Evolutionary conservation across 2,797 vertebrate genomes (phyloP), one percentile per base, ranked within the genome.

Genomic region (Sebastes aleutianus): DNA sequence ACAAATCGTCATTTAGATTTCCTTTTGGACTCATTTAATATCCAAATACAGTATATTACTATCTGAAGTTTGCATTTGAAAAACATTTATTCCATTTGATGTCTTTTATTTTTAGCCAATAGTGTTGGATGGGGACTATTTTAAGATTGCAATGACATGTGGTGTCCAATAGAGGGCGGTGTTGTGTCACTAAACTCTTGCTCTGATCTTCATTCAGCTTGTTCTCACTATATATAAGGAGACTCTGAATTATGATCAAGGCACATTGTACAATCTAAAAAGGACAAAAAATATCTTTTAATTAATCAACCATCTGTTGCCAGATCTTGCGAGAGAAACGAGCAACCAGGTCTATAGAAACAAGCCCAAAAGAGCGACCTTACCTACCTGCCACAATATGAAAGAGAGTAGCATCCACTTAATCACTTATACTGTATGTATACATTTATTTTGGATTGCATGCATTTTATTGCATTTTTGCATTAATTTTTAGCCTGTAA

Each of bases 111-210:
- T 61, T 69, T 22, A 34, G 14, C 1, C 5, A 11, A 12, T 4
- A 12, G 7, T 13, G 2, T 16, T 54, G 6, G 18, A 31, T 8
- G n/a, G 13, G 16, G 10, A 22, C 2, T 3, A 29, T 54, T 63
- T 29, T 8, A 13, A 59, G 1, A 7, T 1, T 82, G 79, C 22
- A 87, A 22, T 20, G 59, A 18, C 67, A 61, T 4, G 1, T 8
- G 1, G n/a, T 27, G 3, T 7, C 63, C 91, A 90, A 27, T 64
- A 90, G 91, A 90, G 62, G 82, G 87, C 0, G 13, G 1, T 88
- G 79, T 76, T 81, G 85, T 32, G 27, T 50, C 27, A 86, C 12
- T 43, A 29, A 79, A 81, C 18, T 22, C 4, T 5, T 59, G 31
- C 1, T 31, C 3, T n/a, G 3, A 32, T 39, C 12, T 22, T 26